phyloP scores from a whole-genome alignment of 2,888 invertebrate species.

The Cristatella mucedo region DNA sequence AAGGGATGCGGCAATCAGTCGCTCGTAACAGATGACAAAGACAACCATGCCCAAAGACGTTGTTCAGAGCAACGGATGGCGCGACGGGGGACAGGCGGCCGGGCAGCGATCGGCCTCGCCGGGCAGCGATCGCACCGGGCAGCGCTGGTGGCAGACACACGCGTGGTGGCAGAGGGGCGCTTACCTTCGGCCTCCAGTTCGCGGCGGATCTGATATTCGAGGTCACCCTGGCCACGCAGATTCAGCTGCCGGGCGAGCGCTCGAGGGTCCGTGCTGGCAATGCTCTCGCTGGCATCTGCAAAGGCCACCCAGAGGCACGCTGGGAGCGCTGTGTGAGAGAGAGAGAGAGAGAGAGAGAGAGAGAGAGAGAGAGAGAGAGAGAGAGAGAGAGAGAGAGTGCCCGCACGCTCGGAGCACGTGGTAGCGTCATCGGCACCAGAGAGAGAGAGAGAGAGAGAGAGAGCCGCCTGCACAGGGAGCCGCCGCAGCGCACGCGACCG shows the following conservation, averaged over 20 bases:
- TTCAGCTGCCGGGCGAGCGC: slow-evolving; percentile 13
- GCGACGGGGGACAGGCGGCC: no score
- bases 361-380: neutral
- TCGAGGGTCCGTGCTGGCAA: slow-evolving; percentile 26
- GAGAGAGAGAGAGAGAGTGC: slow-evolving; percentile 4
- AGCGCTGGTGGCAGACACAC: no score
- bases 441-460: neutral
- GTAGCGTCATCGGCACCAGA: neutral
- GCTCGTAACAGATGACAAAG: no score
- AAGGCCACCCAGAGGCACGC: neutral
- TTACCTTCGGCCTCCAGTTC: slow-evolving; percentile 68
- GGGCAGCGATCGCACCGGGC: no score
- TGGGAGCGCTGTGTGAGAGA: slow-evolving; percentile 4
- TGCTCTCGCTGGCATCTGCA: no score
- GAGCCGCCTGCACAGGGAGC: neutral
- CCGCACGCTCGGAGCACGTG: neutral
- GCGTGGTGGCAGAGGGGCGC: no score
- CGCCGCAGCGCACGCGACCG: no score
- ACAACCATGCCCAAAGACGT: no score
- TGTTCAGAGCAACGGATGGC: no score
- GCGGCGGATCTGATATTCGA: slow-evolving; percentile 67
- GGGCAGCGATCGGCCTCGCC: no score
- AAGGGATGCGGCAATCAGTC: no score
- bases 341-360: slow-evolving; percentile 10
- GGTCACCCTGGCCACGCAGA: slow-evolving; percentile 16